These are phyloP conservation scores for Hyla sarda DNA, from an alignment of 2,113 vertebrate genomes.

Conservation along the genomic window DNA sequence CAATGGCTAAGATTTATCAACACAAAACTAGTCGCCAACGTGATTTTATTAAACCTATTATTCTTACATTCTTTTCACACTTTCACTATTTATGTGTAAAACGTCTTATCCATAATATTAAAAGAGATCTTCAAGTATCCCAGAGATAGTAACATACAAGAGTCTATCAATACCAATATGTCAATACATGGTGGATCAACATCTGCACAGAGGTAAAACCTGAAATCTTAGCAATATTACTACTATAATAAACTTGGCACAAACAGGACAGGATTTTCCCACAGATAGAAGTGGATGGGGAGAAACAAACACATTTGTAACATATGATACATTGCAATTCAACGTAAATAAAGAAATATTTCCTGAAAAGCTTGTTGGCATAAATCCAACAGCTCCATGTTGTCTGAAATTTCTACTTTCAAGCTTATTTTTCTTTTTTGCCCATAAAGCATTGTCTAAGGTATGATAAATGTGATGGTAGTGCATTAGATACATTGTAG, in stretches of 20 bases:
- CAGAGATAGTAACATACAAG: neutral
- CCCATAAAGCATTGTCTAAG: neutral
- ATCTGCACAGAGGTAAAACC: neutral
- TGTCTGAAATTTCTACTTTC: neutral
- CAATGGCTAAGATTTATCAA: neutral
- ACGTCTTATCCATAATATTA: neutral
- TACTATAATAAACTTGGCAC: neutral
- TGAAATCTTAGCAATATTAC: neutral
- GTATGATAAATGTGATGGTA: too few relatives aligned
- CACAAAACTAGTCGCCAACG: neutral
- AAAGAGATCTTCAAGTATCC: neutral
- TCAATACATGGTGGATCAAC: neutral
- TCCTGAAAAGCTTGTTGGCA: neutral
- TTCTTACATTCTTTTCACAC: neutral
- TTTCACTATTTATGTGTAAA: neutral
- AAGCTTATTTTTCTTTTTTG: neutral
- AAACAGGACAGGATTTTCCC: neutral
- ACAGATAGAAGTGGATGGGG: neutral
- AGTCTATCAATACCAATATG: neutral
- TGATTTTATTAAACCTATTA: neutral
- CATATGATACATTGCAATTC: neutral
- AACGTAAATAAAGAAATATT: neutral
- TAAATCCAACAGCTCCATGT: neutral
- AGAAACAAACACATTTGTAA: neutral
- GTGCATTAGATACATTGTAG: neutral